These are phyloP conservation scores for Dreissena rostriformis DNA, from an alignment of 1,140 invertebrate species.

Conservation along the genomic window DNA sequence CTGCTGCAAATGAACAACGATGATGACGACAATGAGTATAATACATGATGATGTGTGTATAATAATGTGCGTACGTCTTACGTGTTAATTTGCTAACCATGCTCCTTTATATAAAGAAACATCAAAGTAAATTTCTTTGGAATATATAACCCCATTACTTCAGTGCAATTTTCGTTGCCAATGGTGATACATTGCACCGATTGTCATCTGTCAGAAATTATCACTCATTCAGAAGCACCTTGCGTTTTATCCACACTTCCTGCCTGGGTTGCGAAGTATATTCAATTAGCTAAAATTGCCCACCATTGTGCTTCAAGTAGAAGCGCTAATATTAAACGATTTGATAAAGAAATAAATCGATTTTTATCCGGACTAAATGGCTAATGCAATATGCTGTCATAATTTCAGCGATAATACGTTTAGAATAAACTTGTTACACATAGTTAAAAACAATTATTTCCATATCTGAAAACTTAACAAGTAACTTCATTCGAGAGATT, in stretches of 20 bases:
- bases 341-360: conserved; percentile 1
- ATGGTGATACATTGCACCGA: too few relatives aligned
- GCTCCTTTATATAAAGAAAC: too few relatives aligned
- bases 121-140: too few relatives aligned
- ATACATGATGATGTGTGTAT: too few relatives aligned
- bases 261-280: conserved; percentile 8
- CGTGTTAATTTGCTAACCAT: too few relatives aligned
- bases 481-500: conserved; percentile 8
- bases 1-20: too few relatives aligned
- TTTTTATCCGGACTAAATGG: conserved; percentile 11
- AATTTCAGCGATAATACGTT: conserved; percentile 18
- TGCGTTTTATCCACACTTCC: background rate
- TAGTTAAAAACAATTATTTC: conserved; percentile 13
- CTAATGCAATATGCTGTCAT: conserved; percentile 40
- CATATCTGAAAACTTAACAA: conserved; percentile 15
- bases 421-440: conserved; percentile 11
- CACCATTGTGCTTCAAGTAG: conserved; percentile 1
- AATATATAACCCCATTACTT: too few relatives aligned
- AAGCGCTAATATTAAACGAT: conserved; percentile 25
- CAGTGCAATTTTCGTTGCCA: too few relatives aligned
- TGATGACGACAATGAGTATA: too few relatives aligned
- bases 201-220: too few relatives aligned
- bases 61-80: too few relatives aligned
- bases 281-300: conserved; percentile 43
- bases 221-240: background rate